Base-by-base conservation (phyloP, 2,797 vertebrate genomes). In the Microchirus variegatus region DNA sequence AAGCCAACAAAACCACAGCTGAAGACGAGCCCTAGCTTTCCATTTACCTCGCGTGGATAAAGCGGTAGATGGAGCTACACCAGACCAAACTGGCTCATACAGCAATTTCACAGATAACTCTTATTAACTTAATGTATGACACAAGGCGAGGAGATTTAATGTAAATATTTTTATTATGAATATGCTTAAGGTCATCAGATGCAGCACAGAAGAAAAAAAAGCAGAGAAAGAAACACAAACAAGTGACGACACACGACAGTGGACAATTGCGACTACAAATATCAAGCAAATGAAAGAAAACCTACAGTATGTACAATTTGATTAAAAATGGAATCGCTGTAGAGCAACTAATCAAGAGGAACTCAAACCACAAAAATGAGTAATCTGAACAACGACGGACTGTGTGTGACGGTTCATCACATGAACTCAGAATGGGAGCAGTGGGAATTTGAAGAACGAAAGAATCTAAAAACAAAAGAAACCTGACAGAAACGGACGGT, bases 161-260 rank as follows among this genome's bases (percentile, higher is more conserved):
- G 85, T 83, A 89, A 90, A 91, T 89, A 87, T 82, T 89, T 83
- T 88, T 76, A 91, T 92, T 87, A 88, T 75, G 80, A 90, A 90
- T 83, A 87, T 80, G 76, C 63, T 83, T 75, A 87, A 76, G 77
- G 67, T 83, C 79, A 86, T 76, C 69, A 84, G 63, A 78, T 63
- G 73, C 17, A 74, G 67, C 73, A 78, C 54, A 82, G 57, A 3
- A 5, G 66, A 31, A 73, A 57, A 74, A 59, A 49, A 56, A 37
- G 35, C 22, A 52, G 38, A 54, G 31, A 53, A 36, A 43, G 46
- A 58, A 61, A 59, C 18, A 80, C 44, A 67, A 7, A 82, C n/a
- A 74, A 63, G 31, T 44, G 48, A 67, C 63, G 53, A 65, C 53
- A 84, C 22, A 67, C 53, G 71, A 75, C 48, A n/a, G 1, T 65